Base-by-base conservation (phyloP, 2,797 vertebrate species). In the Rhabdomys pumilio region DNA sequence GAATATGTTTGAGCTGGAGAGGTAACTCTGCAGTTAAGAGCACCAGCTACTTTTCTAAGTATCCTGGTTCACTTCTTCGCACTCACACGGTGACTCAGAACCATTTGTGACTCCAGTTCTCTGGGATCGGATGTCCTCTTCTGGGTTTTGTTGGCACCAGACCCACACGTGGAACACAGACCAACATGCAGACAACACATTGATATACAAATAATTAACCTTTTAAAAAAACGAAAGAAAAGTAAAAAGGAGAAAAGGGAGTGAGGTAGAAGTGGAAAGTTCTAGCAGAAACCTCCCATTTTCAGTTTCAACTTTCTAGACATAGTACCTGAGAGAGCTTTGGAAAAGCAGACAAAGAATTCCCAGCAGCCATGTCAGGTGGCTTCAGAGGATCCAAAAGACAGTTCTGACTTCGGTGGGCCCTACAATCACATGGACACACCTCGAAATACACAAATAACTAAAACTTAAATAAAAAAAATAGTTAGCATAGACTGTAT, bases 291-390 rank as follows among this genome's bases (percentile, higher is more conserved):
- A 34, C 61, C 14, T 63, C 41, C 55, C 55, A 17, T 72, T 80
- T 76, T 96, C 34, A 53, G n/a, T 61, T 63, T 94, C 31, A 38
- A 55, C 29, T 12, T 87, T 63, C 53, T 50, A 75, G 81, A 57
- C 77, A 59, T 8, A 3, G 29, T 79, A 3, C 57, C 24, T 65
- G 20, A 65, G 44, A 31, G 34, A 85, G 10, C 15, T 92, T 20
- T 34, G 50, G 34, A 61, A 31, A 29, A 0, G n/a, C 50, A 4
- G 17, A 34, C 13, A 1, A 26, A 34, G 4, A 13, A 41, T 17
- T 72, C 13, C 65, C 47, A 17, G 34, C 22, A 72, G 22, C 34
- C 34, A 55, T 1, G 3, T 50, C 2, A 17, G 34, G 4, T 7
- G 14, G 8, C 34, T 57, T 87, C 34, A 44, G 1, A 13, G 50